phyloP scores from a whole-genome alignment of 2,113 vertebrate genomes.

The Oreochromis tanganicae region DNA sequence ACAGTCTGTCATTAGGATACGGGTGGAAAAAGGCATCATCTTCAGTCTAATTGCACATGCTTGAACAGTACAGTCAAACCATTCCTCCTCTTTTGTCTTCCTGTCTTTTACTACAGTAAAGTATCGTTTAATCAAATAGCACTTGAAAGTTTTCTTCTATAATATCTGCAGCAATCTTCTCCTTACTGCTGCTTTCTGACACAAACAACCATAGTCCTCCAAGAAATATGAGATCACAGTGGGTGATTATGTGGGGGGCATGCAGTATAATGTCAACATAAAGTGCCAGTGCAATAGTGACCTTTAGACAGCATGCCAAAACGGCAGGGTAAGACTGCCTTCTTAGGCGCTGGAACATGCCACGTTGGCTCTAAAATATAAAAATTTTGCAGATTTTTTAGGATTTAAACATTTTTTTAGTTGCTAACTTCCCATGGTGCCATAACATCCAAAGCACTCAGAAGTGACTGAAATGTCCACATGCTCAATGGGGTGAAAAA shows the following conservation, averaged over 20 bases:
- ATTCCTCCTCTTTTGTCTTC: background rate
- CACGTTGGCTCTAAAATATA: background rate
- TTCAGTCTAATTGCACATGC: slow-evolving; percentile 13
- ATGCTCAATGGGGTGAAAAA: accelerated
- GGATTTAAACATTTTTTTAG: background rate
- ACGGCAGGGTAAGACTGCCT: background rate
- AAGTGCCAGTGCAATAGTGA: background rate
- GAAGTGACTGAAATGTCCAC: background rate
- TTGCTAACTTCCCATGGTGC: accelerated
- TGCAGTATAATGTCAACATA: background rate
- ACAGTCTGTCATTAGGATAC: slow-evolving; percentile 4
- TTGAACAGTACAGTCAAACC: slow-evolving; percentile 4
- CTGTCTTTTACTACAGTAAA: background rate
- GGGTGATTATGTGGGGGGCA: background rate
- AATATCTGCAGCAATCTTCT: background rate
- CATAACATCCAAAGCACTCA: background rate
- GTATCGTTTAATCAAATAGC: background rate
- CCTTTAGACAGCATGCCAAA: background rate
- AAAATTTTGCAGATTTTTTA: background rate
- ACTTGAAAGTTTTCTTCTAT: background rate
- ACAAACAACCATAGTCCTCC: background rate
- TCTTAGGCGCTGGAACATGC: background rate
- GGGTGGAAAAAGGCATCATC: background rate
- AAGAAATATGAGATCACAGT: background rate
- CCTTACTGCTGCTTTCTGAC: background rate